Evolutionary conservation across 2,797 vertebrate species (phyloP), one percentile per base, ranked within the genome.

Genomic region (Choloepus didactylus): DNA sequence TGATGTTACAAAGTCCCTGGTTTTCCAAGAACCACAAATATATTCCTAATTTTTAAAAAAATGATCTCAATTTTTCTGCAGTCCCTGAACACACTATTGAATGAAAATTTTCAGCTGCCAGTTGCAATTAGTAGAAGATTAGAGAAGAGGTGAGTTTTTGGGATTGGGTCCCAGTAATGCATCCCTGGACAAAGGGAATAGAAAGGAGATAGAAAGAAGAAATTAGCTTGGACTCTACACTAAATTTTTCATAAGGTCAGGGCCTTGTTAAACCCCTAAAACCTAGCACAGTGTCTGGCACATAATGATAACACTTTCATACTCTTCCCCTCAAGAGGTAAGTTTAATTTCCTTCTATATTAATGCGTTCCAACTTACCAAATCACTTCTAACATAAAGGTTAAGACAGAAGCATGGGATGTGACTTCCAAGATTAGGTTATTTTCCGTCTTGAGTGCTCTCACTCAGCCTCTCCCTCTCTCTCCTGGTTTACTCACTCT

Each of bases 191-290:
- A 59, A 87, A 93, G 84, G 59, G 56, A 86, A 12, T 73, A 72
- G 56, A 84, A 89, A 92, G n/a, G n/a, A 82, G 9, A 44, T 7
- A 38, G 44, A 83, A 54, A 93, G 41, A 72, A 86, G 4, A 93
- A 89, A 69, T 49, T n/a, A 90, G 3, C 18, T 19, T 79, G 18
- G 59, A 51, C 38, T 41, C 46, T 49, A 60, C 27, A 66, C 38
- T 51, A 73, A 88, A 60, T 44, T 15, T 79, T 49, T 62, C 70
- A 62, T 38, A 38, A 59, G 27, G 10, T 79, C 73, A 21, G 49
- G 18, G 62, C 23, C 41, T 70, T 51, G 11, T 82, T 44, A 67
- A 73, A 95, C 35, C 66, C 12, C 7, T 38, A 59, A 94, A 80
- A 10, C n/a, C 84, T 67, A 82, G 60, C 21, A 51, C 54, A 6